Conservation (phyloP, 2,113 vertebrate species). For the Mastomys coucha region DNA sequence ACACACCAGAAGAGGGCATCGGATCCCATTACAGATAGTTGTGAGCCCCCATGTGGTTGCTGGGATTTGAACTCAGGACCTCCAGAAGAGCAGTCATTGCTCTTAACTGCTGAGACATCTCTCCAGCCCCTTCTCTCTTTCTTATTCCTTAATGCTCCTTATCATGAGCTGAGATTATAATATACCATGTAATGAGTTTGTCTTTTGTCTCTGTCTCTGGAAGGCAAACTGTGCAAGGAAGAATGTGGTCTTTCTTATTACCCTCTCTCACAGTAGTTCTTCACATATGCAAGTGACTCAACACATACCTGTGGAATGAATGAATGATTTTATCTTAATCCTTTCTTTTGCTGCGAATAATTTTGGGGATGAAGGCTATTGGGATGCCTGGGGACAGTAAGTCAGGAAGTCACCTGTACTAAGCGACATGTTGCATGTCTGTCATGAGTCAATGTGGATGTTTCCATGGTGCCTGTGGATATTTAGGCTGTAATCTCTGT, state of each 20-base stretch:
- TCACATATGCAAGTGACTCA: not conserved
- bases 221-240: not conserved
- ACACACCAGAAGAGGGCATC: too few species aligned
- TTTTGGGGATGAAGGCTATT: not conserved
- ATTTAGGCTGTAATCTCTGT: not conserved
- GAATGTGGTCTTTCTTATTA: not conserved
- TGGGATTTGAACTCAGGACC: too few species aligned
- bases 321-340: not conserved
- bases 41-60: too few species aligned
- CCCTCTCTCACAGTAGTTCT: not conserved
- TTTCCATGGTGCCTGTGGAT: not conserved
- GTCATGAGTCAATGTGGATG: not conserved
- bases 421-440: not conserved
- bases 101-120: too few species aligned
- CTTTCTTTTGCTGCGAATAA: not conserved
- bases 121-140: not conserved
- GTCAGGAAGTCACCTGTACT: not conserved
- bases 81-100: too few species aligned
- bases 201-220: slow-evolving; percentile 37
- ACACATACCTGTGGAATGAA: not conserved
- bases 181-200: not conserved
- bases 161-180: not conserved
- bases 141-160: not conserved
- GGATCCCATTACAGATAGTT: too few species aligned
- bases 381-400: not conserved